Percentiles rank a stretch among this genome's conserved stretches.
Evolutionary conservation across 2,113 vertebrate genomes (phyloP).

Genomic region (Cettia cetti): DNA sequence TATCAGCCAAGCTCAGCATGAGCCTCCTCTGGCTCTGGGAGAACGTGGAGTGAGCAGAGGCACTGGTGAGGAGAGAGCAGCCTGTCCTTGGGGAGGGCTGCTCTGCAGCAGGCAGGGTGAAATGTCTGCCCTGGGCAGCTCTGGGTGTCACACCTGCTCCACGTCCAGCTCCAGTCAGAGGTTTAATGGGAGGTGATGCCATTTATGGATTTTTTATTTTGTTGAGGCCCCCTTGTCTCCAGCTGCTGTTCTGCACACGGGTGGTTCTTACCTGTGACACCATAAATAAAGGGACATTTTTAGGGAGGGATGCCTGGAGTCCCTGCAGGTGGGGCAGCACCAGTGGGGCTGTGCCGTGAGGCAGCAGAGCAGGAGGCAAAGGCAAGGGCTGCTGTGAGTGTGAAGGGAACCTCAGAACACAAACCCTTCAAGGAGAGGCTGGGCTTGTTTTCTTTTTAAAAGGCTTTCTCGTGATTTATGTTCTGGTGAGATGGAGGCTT

Average conservation of each 20-base stretch:
- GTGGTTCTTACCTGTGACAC: constrained; percentile 9
- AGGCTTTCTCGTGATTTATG: neutral
- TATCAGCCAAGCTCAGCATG: constrained; percentile 54
- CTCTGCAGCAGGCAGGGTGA: constrained; percentile 32
- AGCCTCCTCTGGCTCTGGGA: constrained; percentile 44
- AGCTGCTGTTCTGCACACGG: neutral
- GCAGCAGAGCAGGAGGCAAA: neutral
- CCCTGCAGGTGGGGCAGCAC: neutral
- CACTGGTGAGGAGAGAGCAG: constrained; percentile 66
- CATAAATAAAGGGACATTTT: neutral
- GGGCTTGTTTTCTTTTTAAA: neutral
- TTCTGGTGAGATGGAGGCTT: neutral
- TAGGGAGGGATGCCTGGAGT: neutral
- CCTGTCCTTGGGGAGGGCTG: constrained; percentile 61
- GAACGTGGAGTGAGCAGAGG: constrained; percentile 43
- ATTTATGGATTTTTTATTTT: constrained; percentile 45
- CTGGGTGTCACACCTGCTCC: constrained; percentile 57
- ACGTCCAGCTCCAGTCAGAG: constrained; percentile 25
- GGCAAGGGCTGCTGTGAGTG: neutral
- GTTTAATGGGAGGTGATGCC: constrained; percentile 53
- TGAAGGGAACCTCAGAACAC: neutral
- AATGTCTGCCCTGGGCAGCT: constrained; percentile 64
- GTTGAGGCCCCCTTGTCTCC: constrained; percentile 10
- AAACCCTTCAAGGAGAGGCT: neutral
- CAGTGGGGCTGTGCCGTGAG: neutral